These are phyloP conservation scores for Andrena minutula DNA, from an alignment of 2,888 invertebrate genomes.

Conservation along the genomic window DNA sequence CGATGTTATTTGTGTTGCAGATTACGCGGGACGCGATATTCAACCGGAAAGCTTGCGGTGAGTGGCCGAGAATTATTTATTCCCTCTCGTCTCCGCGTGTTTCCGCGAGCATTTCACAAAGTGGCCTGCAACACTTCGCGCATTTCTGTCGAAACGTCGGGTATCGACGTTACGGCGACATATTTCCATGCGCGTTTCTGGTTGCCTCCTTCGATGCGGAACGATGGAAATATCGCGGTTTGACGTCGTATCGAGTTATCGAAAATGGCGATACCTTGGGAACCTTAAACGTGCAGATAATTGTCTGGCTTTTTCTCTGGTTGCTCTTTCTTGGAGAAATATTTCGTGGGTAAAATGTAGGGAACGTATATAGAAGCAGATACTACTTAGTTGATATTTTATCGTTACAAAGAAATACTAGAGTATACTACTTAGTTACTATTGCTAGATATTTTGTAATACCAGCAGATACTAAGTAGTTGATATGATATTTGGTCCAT, in stretches of 20 bases:
- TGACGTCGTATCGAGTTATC: background rate
- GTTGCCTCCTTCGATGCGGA: background rate
- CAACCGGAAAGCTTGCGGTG: constrained; percentile 36
- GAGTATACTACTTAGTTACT: too few relatives aligned
- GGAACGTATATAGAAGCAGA: too few relatives aligned
- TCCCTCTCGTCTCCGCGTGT: background rate
- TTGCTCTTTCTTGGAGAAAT: too few relatives aligned
- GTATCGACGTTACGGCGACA: background rate
- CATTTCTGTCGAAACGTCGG: background rate
- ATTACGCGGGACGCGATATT: constrained; percentile 33
- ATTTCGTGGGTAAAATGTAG: too few relatives aligned
- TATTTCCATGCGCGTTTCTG: background rate
- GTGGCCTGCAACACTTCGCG: background rate
- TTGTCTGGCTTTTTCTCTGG: too few relatives aligned
- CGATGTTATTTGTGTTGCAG: constrained; percentile 18
- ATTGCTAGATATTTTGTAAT: too few relatives aligned
- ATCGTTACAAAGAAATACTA: too few relatives aligned
- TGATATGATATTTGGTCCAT: too few relatives aligned
- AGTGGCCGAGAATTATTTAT: constrained; percentile 21
- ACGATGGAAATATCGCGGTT: background rate
- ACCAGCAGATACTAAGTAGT: too few relatives aligned
- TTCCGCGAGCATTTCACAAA: background rate
- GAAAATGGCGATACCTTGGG: background rate
- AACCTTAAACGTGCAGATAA: too few relatives aligned
- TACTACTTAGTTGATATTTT: too few relatives aligned